Conservation (phyloP, 1,140 invertebrate species). For the Chironomus striatipennis region DNA sequence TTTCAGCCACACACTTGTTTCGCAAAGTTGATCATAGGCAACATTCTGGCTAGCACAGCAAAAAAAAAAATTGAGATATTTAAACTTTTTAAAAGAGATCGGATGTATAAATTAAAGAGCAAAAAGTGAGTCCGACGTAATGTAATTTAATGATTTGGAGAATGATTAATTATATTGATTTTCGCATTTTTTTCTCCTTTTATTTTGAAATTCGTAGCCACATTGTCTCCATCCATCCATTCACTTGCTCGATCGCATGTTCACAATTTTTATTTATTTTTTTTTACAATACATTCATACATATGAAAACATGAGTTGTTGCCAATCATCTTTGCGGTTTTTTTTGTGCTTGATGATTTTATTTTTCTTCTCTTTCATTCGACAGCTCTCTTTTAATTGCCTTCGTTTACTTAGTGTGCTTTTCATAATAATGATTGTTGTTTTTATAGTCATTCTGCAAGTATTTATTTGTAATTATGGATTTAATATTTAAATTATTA, state of each 20-base stretch:
- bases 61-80: neutral
- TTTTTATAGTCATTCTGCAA: too few relatives aligned
- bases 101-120: slow-evolving; percentile 14
- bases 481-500: too few relatives aligned
- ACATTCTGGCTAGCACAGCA: neutral
- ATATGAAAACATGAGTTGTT: neutral
- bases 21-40: neutral
- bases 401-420: too few relatives aligned
- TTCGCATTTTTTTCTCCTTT: neutral
- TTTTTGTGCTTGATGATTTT: neutral
- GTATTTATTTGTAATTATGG: too few relatives aligned
- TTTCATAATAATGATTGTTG: too few relatives aligned
- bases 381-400: too few relatives aligned
- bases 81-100: neutral
- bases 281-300: neutral
- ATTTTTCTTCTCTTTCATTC: neutral
- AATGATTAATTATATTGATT: slow-evolving; percentile 3
- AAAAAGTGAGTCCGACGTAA: neutral
- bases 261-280: too few relatives aligned
- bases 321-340: slow-evolving; percentile 11
- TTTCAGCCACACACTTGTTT: neutral
- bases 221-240: slow-evolving; percentile 11
- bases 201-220: neutral
- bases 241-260: slow-evolving; percentile 6
- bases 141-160: slow-evolving; percentile 3